Evolutionary conservation across 2,113 vertebrate species (phyloP).

Genomic region (Corythoichthys haematopterus): DNA sequence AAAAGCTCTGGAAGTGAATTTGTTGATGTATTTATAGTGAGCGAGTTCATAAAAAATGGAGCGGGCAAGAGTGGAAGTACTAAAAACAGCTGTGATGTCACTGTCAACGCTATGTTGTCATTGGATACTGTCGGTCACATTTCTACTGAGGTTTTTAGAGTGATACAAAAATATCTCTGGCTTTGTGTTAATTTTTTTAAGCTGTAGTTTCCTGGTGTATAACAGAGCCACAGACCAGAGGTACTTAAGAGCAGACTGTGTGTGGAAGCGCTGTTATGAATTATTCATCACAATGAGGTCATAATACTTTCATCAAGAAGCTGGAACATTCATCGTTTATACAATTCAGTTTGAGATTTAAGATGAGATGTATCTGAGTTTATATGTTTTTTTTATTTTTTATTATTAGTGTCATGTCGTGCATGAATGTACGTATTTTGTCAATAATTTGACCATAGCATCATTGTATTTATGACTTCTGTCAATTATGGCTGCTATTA

Average conservation of each 20-base stretch:
- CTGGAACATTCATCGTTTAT: neutral
- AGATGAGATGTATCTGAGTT: neutral
- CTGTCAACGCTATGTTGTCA: conserved; percentile 28
- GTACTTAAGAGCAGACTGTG: conserved; percentile 34
- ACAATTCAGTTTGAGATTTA: neutral
- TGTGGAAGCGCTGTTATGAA: conserved; percentile 16
- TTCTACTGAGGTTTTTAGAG: neutral
- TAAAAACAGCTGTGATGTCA: conserved; percentile 45
- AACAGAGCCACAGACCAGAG: conserved; percentile 5
- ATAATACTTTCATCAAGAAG: conserved; percentile 19
- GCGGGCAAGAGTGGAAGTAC: conserved; percentile 6
- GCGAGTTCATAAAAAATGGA: conserved; percentile 26
- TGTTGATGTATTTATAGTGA: neutral
- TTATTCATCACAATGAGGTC: conserved; percentile 40
- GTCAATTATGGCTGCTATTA: too few species aligned
- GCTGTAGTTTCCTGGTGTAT: neutral
- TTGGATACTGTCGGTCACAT: conserved; percentile 18
- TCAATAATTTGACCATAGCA: too few species aligned
- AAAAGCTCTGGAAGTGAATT: neutral
- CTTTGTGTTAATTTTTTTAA: neutral
- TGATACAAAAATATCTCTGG: neutral
- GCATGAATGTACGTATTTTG: too few species aligned
- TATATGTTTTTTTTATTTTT: too few species aligned
- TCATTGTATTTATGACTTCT: too few species aligned
- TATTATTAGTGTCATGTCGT: too few species aligned